Percentiles rank a stretch among this genome's conserved stretches.
phyloP scores from a whole-genome alignment of 1,140 invertebrate genomes.

The Teleogryllus occipitalis region DNA sequence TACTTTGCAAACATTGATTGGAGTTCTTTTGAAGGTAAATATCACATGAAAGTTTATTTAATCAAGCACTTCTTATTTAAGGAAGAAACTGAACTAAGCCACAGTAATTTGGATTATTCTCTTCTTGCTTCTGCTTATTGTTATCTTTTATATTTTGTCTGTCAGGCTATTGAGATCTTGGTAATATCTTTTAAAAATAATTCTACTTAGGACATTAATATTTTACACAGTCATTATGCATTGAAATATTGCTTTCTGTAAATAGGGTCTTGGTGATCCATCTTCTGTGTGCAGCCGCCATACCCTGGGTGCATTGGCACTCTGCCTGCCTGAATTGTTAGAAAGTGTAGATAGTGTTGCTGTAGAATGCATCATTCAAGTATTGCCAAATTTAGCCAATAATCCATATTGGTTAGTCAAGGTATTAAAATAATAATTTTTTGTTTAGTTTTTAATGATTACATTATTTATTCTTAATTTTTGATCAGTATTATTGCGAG shows the following conservation, averaged over 20 bases:
- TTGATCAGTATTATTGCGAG: not conserved
- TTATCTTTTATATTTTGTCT: no score
- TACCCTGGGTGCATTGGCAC: conserved; percentile 47
- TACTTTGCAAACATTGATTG: conserved; percentile 42
- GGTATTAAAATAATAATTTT: conserved; percentile 40
- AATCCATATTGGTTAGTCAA: conserved; percentile 85
- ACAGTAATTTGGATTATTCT: no score
- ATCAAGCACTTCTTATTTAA: no score
- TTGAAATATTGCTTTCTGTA: conserved; percentile 18
- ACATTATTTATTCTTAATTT: not conserved
- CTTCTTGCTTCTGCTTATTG: no score
- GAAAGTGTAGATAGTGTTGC: conserved; percentile 45
- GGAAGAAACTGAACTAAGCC: no score
- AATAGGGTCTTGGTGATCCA: conserved; percentile 56
- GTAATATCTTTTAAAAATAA: no score
- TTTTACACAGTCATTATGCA: no score
- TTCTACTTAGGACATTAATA: no score
- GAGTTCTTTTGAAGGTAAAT: conserved; percentile 44
- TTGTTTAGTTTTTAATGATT: not conserved
- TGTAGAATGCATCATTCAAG: conserved; percentile 47
- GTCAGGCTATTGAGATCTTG: no score
- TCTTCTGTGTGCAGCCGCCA: conserved; percentile 59
- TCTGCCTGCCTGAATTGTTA: conserved; percentile 51
- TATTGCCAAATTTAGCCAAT: conserved; percentile 51
- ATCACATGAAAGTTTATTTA: not conserved